Evolutionary conservation across 2,113 vertebrate species (phyloP), one percentile per base, ranked within the genome.

Genomic region (Tupaia tana): DNA sequence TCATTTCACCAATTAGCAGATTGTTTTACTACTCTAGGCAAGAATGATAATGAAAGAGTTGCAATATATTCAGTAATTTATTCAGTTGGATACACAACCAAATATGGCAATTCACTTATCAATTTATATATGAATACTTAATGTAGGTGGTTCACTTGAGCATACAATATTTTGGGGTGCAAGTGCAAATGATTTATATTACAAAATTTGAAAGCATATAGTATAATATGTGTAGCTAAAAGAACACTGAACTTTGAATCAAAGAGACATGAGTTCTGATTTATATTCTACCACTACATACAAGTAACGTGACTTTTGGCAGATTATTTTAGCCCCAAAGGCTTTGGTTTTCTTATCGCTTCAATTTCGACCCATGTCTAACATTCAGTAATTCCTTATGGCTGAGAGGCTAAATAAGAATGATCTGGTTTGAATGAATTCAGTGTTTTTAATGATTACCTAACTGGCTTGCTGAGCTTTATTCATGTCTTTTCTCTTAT

Each of bases 401-500:
- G 3, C 27, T 86, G 29, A 34, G 52, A 79, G 16, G 11, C 15
- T 93, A 61, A 9, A 56, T 16, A 61, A 16, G 71, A 93, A 84
- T 59, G 31, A 78, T 74, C 22, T 70, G 20, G n/a, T 79, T 69
- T 94, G 70, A 95, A 66, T 80, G 69, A 89, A 31, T 64, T 74
- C 6, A 20, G 0, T 82, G 15, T 66, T 91, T 83, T 87, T 74
- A 94, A 20, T 27, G 22, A 15, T 61, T 88, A 22, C 24, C n/a
- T 52, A 69, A 74, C 15, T 91, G 22, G 7, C 13, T 85, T 19
- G 19, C 11, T 56, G 59, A 88, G 20, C 11, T 13, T 66, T 69
- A 4, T 18, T 4, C 24, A 85, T 73, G 6, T 31, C 25, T 19
- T 58, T 89, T 70, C 22, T 69, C 87, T 89, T 27, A 27, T 24